Percentiles rank a stretch among this genome's conserved stretches.
Evolutionary conservation across 2,797 vertebrate genomes (phyloP).

Genomic region (Artibeus lituratus): DNA sequence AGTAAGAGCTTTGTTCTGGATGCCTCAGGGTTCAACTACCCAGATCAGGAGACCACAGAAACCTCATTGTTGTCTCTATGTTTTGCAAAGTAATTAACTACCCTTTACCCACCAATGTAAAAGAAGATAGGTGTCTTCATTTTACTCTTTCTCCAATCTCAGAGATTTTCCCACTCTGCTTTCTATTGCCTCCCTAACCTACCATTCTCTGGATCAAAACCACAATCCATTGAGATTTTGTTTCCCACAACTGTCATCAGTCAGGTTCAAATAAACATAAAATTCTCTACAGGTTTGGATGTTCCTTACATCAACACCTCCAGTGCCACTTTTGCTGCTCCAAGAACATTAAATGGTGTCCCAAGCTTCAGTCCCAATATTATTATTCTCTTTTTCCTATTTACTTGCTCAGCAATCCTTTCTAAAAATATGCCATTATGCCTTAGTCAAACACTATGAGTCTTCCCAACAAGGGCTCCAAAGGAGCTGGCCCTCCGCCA

Average conservation of each 20-base stretch:
- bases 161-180: background rate
- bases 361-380: background rate
- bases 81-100: background rate
- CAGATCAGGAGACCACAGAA: background rate
- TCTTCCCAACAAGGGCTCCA: background rate
- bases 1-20: background rate
- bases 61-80: background rate
- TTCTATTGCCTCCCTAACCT: background rate
- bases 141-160: background rate
- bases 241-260: background rate
- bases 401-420: background rate
- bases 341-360: background rate
- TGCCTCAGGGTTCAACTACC: background rate
- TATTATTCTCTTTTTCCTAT: background rate
- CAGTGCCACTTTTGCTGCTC: background rate
- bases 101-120: background rate
- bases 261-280: background rate
- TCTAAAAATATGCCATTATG: background rate
- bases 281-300: background rate
- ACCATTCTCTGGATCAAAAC: background rate
- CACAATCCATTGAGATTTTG: background rate
- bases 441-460: background rate
- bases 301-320: background rate
- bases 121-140: background rate
- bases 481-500: background rate